Conservation (phyloP, 2,888 invertebrate species). For the Ormyrus nitidulus region DNA sequence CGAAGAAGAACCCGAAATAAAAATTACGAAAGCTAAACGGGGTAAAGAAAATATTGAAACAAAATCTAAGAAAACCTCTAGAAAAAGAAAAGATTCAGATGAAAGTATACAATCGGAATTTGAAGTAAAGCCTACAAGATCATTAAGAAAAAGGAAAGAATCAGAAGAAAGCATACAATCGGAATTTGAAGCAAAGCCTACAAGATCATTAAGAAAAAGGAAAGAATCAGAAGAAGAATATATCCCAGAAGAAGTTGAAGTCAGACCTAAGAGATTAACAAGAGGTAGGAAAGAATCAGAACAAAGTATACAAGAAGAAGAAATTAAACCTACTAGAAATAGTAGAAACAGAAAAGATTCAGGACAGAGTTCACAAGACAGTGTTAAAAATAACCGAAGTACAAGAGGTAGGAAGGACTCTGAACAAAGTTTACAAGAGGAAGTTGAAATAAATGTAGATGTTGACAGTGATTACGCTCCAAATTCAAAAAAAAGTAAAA, state of each 20-base stretch:
- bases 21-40: conserved; percentile 25
- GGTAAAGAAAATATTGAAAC: conserved; percentile 38
- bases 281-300: conserved; percentile 30
- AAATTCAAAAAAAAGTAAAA: conserved; percentile 42
- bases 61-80: not conserved
- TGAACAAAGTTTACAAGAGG: conserved; percentile 47
- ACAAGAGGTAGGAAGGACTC: conserved; percentile 38
- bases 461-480: conserved; percentile 51
- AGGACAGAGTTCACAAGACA: conserved; percentile 36
- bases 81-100: conserved; percentile 15
- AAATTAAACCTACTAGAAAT: conserved; percentile 4
- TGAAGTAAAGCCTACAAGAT: not conserved
- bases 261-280: not conserved
- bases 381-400: too few species aligned
- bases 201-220: conserved; percentile 14
- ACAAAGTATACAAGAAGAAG: conserved; percentile 18
- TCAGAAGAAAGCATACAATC: conserved; percentile 33
- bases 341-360: conserved; percentile 42
- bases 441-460: conserved; percentile 46
- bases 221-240: conserved; percentile 24
- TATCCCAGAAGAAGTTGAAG: conserved; percentile 12
- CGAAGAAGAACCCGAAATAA: conserved; percentile 9
- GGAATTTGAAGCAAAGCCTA: conserved; percentile 22
- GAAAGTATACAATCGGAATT: not conserved
- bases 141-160: conserved; percentile 41